phyloP scores from a whole-genome alignment of 2,113 vertebrate genomes.

The Diadophis punctatus region DNA sequence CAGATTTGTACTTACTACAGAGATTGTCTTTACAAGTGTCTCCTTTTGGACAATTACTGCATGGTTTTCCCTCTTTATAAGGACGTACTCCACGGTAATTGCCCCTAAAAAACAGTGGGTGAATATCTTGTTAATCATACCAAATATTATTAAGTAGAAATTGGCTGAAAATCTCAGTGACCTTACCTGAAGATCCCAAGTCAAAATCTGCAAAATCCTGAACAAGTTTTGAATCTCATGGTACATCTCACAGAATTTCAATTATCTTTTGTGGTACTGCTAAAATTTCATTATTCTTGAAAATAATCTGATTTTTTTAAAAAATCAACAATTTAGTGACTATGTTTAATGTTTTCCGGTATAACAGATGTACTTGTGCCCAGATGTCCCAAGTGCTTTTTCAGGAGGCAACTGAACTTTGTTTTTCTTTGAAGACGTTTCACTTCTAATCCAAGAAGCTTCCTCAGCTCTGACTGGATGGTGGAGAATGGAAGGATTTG shows the following conservation, averaged over 20 bases:
- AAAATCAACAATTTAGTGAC: not conserved
- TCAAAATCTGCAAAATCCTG: not conserved
- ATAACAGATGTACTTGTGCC: not conserved
- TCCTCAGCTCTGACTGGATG: not conserved
- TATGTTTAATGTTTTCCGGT: not conserved
- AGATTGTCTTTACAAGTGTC: slow-evolving; percentile 58
- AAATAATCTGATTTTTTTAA: not conserved
- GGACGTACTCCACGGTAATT: slow-evolving; percentile 39
- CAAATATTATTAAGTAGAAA: not conserved
- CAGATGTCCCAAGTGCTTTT: not conserved
- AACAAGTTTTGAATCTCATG: not conserved
- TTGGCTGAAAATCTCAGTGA: not conserved
- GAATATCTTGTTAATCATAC: not conserved
- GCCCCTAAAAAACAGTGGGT: slow-evolving; percentile 30
- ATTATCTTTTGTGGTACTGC: not conserved
- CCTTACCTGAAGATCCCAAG: not conserved
- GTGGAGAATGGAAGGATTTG: not conserved
- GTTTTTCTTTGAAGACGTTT: not conserved
- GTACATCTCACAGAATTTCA: not conserved
- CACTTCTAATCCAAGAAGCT: not conserved
- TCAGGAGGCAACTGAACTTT: not conserved
- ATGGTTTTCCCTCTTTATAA: slow-evolving; percentile 46
- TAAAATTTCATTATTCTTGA: not conserved
- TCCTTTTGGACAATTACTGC: slow-evolving; percentile 53
- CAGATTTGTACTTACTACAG: slow-evolving; percentile 69